phyloP scores from a whole-genome alignment of 2,888 invertebrate genomes.

The Clepsis dumicolana region DNA sequence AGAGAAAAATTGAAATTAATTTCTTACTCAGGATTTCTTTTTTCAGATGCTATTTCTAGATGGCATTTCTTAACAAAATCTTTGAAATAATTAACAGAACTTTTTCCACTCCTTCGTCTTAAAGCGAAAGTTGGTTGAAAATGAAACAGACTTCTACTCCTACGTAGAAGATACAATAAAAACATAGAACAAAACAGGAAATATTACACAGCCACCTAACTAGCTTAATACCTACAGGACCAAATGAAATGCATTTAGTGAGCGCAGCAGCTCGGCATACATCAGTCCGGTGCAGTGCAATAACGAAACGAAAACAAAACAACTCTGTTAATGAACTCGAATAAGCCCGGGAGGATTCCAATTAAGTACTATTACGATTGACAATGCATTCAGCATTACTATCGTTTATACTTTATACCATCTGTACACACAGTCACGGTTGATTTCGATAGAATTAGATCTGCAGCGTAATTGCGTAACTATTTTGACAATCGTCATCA shows the following conservation, averaged over 20 bases:
- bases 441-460: no score
- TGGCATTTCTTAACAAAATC: neutral
- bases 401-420: neutral
- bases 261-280: neutral
- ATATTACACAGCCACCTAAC: neutral
- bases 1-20: slow-evolving; percentile 51
- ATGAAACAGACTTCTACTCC: neutral
- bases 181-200: neutral
- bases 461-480: no score
- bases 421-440: neutral
- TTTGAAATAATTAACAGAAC: no score
- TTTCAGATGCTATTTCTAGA: neutral
- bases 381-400: slow-evolving; percentile 5
- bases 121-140: neutral
- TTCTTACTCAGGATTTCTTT: neutral
- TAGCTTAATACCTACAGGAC: neutral
- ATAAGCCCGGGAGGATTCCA: neutral
- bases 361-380: neutral
- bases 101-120: no score
- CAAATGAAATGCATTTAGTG: neutral
- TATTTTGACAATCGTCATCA: no score
- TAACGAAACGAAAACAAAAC: slow-evolving; percentile 22
- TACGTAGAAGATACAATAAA: neutral
- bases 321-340: slow-evolving; percentile 9
- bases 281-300: neutral